A percentile compares a stretch with the other conserved stretches of the same genome.
Conservation (phyloP, 1,140 invertebrate species). For the Pectinophora gossypiella region DNA sequence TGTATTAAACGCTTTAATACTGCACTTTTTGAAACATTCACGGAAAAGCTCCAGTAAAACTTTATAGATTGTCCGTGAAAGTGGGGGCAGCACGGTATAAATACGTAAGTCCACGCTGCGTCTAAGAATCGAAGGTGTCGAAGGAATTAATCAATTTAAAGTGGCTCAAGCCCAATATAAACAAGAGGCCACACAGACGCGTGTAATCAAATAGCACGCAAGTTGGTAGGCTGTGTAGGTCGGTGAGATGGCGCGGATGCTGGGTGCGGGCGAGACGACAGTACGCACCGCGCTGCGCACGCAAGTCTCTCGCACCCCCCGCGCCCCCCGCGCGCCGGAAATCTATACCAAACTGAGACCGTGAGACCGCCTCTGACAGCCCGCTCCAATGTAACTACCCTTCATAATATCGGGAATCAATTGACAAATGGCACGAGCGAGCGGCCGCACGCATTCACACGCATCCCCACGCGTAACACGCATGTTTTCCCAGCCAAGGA, state of each 20-base stretch:
- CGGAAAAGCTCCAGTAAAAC: too few species aligned
- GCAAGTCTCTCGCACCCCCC: conserved; percentile 54
- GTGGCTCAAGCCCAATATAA: conserved; percentile 65
- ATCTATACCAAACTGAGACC: conserved; percentile 52
- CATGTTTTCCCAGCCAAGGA: too few species aligned
- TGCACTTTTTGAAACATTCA: too few species aligned
- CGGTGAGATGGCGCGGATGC: conserved; percentile 17
- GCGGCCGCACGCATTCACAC: conserved; percentile 11
- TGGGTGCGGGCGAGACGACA: conserved; percentile 38
- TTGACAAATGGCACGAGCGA: conserved; percentile 61
- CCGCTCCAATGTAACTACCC: conserved; percentile 61
- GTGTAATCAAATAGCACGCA: conserved; percentile 66
- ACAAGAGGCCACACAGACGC: conserved; percentile 64
- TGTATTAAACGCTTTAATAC: too few species aligned
- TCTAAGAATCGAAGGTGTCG: conserved; percentile 49
- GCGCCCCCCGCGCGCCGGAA: conserved; percentile 13
- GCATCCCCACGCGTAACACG: too few species aligned
- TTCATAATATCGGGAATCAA: conserved; percentile 73
- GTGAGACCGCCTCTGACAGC: conserved; percentile 60
- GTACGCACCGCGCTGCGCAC: conserved; percentile 53
- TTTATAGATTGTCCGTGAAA: too few species aligned
- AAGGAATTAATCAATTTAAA: conserved; percentile 70
- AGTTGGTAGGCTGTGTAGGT: conserved; percentile 45
- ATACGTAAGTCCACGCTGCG: conserved; percentile 11
- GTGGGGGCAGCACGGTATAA: too few species aligned